A percentile compares a stretch with the other conserved stretches of the same genome.
These are phyloP conservation scores for Stigmatopora nigra DNA, from an alignment of 2,113 vertebrate species.

Conservation along the genomic window DNA sequence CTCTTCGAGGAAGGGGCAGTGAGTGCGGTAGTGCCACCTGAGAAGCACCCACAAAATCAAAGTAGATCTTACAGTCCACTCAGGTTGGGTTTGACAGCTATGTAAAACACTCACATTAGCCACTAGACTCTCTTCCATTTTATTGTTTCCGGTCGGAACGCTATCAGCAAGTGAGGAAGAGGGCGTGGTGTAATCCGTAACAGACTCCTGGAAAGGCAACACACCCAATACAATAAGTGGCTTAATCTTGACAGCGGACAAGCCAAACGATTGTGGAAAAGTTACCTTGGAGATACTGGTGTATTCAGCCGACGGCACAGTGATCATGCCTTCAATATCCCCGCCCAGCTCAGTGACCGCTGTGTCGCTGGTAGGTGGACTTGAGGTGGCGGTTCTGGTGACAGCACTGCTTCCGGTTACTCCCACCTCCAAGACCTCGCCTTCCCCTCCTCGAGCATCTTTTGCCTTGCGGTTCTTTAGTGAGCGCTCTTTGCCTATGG, in stretches of 20 bases:
- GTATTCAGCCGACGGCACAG: constrained; percentile 84
- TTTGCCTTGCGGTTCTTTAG: constrained; percentile 96
- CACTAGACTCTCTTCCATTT: constrained; percentile 93
- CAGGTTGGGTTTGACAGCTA: not conserved
- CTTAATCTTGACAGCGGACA: not conserved
- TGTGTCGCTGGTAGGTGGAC: constrained; percentile 74
- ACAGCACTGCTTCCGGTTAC: constrained; percentile 55
- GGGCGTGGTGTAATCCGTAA: constrained; percentile 94
- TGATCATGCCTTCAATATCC: constrained; percentile 94
- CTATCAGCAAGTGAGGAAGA: constrained; percentile 89
- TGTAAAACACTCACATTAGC: constrained; percentile 81
- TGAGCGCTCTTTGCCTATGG: constrained; percentile 95
- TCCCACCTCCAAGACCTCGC: constrained; percentile 80
- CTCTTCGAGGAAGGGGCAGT: constrained; percentile 88
- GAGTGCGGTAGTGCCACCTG: constrained; percentile 93
- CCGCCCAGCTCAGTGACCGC: constrained; percentile 80
- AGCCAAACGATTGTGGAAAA: not conserved
- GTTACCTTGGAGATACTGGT: constrained; percentile 77
- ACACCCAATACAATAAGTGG: not conserved
- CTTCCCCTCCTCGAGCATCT: constrained; percentile 82
- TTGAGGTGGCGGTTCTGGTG: constrained; percentile 77
- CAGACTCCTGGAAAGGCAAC: constrained; percentile 78
- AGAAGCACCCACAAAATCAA: not conserved
- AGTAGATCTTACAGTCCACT: not conserved
- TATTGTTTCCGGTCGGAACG: constrained; percentile 82